phyloP scores from a whole-genome alignment of 2,888 invertebrate genomes.

The Auanema sp. region DNA sequence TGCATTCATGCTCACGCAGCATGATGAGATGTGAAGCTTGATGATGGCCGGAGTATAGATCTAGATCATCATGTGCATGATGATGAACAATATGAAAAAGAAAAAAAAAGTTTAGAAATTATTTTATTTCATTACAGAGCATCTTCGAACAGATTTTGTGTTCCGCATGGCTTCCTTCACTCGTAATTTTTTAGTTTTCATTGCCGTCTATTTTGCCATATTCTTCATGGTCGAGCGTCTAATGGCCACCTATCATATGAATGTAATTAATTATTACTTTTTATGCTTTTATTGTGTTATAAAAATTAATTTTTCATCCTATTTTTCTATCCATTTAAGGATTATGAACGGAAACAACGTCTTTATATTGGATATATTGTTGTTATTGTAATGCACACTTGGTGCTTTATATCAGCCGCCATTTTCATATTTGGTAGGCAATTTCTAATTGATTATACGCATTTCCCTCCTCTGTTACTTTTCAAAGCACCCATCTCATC shows the following conservation, averaged over 20 bases:
- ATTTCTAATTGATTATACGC: not conserved
- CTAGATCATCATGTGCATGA: no score
- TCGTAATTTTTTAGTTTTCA: slow-evolving; percentile 30
- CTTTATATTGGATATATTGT: slow-evolving; percentile 30
- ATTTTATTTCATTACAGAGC: slow-evolving; percentile 9
- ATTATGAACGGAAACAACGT: slow-evolving; percentile 34
- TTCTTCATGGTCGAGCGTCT: slow-evolving; percentile 36
- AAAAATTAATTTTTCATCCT: not conserved
- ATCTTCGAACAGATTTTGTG: slow-evolving; percentile 18
- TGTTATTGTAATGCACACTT: slow-evolving; percentile 25
- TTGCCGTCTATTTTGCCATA: slow-evolving; percentile 33
- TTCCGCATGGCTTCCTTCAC: slow-evolving; percentile 26
- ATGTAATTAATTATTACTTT: slow-evolving; percentile 12
- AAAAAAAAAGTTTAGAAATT: not conserved
- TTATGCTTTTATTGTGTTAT: no score
- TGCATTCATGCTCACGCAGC: no score
- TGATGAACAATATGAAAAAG: no score
- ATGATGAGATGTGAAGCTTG: no score
- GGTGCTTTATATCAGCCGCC: slow-evolving; percentile 21
- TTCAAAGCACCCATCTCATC: no score
- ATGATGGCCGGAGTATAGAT: no score
- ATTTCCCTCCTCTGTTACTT: no score
- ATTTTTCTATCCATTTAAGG: slow-evolving; percentile 13
- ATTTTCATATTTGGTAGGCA: slow-evolving; percentile 30
- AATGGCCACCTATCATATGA: slow-evolving; percentile 29